Conservation (phyloP, 2,797 vertebrate species). For the Bufotes viridis region DNA sequence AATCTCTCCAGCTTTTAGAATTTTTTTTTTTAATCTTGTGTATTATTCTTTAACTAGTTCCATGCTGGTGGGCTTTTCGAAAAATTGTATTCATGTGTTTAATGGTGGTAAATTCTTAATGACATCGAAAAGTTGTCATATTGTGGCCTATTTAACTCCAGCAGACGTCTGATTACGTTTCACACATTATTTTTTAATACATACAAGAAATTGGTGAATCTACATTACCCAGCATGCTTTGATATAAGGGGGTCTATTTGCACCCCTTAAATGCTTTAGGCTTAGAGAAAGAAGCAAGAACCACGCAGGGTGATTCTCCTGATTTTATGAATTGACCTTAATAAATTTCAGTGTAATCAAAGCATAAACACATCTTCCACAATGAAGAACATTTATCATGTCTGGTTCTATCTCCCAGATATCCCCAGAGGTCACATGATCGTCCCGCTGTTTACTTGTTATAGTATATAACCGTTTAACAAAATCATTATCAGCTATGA, state of each 20-base stretch:
- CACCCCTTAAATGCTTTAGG: background rate
- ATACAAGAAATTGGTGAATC: background rate
- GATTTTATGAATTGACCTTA: background rate
- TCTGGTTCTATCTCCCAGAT: slow-evolving; percentile 13
- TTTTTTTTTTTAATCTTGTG: slow-evolving; percentile 40
- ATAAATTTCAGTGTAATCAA: background rate
- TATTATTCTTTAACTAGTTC: slow-evolving; percentile 35
- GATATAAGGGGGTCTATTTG: background rate
- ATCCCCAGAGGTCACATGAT: slow-evolving; percentile 62
- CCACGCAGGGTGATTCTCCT: background rate
- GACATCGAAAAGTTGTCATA: too few relatives aligned
- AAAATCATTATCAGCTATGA: background rate
- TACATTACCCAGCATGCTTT: background rate
- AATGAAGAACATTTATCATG: slow-evolving; percentile 57
- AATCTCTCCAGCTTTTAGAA: slow-evolving; percentile 38
- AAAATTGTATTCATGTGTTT: background rate
- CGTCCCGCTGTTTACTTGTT: slow-evolving; percentile 36
- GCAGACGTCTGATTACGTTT: too few relatives aligned
- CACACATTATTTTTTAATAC: too few relatives aligned
- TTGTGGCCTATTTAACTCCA: too few relatives aligned
- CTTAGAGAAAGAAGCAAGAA: too few relatives aligned
- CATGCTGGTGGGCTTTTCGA: background rate
- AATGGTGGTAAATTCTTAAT: too few relatives aligned
- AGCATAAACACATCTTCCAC: slow-evolving; percentile 31
- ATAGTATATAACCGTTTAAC: background rate